Base-by-base conservation (phyloP, 2,797 vertebrate genomes). In the Sebastes diaconus region DNA sequence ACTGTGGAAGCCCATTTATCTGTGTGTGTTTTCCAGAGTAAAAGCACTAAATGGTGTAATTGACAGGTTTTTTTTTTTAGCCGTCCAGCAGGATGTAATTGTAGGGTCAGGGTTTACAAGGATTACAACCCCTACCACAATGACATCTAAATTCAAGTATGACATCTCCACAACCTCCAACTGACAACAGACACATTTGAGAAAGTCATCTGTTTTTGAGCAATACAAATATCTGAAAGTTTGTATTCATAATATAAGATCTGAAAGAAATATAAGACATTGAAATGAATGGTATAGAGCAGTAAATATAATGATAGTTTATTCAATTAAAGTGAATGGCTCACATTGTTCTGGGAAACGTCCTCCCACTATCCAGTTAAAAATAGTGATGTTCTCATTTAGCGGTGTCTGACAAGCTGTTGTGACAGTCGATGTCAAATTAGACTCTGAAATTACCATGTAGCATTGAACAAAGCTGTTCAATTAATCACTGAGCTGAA, bases 351-450 rank as follows among this genome's bases (percentile, higher is more conserved):
- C n/a, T 36, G 30, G 57, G 27, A 82, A 81, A 76, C 3, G 4
- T 88, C 79, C 55, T 65, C 75, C 79, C 32, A 67, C 68, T 71
- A 24, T 20, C 27, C 68, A 18, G 32, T 87, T 77, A 59, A 71
- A 87, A 79, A 79, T 73, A 68, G 36, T 42, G 55, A 84, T 84
- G 10, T 57, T 83, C 73, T 87, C 81, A 84, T 85, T 80, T 67
- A 61, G 24, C 29, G 34, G 58, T 54, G 65, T 66, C 66, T 81
- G 85, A 84, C 64, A 74, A 70, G 72, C 64, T 90, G 87, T 80
- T 87, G 80, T 87, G 87, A 80, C 84, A 75, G 60, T 76, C 76
- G 72, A 68, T 78, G 73, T 84, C 81, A 85, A 84, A 84, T 80
- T 54, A 84, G 52, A 55, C 61, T 75, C 73, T 77, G 60, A 80